Percentiles rank a stretch among this genome's conserved stretches.
phyloP scores from a whole-genome alignment of 2,888 invertebrate genomes.

The Eulithis prunata region DNA sequence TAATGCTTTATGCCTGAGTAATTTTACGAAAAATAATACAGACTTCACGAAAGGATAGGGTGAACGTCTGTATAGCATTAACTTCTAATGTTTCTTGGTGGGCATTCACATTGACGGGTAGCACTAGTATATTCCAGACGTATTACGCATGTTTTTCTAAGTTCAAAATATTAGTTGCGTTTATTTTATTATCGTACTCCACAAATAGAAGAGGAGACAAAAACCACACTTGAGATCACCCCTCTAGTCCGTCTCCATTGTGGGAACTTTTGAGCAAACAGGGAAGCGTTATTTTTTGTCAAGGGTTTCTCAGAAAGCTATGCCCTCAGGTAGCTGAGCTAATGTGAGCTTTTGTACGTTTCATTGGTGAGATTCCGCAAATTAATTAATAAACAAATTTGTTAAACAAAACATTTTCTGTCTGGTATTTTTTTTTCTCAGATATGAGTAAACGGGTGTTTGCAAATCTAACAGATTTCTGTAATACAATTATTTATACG shows the following conservation, averaged over 20 bases:
- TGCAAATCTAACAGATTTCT: not conserved
- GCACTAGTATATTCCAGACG: conserved; percentile 6
- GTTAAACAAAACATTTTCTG: conserved; percentile 19
- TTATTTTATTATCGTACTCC: conserved; percentile 73
- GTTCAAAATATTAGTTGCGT: conserved; percentile 56
- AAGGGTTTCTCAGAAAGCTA: conserved; percentile 65
- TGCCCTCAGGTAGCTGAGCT: conserved; percentile 71
- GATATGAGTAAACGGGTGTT: too few species aligned
- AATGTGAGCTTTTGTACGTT: conserved; percentile 63
- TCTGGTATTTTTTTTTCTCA: too few species aligned
- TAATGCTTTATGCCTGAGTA: conserved; percentile 72
- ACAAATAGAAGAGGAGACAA: conserved; percentile 75
- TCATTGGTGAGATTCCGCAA: conserved; percentile 45
- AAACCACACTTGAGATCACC: conserved; percentile 80
- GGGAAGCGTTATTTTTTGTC: conserved; percentile 69
- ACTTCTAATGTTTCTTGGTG: conserved; percentile 35
- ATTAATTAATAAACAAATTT: conserved; percentile 37
- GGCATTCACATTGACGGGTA: conserved; percentile 16
- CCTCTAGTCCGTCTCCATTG: conserved; percentile 69
- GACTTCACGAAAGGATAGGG: conserved; percentile 41
- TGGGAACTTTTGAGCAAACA: conserved; percentile 74
- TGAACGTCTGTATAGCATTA: conserved; percentile 33
- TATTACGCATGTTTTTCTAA: conserved; percentile 37
- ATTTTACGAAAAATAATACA: conserved; percentile 65
- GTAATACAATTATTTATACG: too few species aligned